Base-by-base conservation (phyloP, 2,797 vertebrate species). In the Urophycis tenuis region DNA sequence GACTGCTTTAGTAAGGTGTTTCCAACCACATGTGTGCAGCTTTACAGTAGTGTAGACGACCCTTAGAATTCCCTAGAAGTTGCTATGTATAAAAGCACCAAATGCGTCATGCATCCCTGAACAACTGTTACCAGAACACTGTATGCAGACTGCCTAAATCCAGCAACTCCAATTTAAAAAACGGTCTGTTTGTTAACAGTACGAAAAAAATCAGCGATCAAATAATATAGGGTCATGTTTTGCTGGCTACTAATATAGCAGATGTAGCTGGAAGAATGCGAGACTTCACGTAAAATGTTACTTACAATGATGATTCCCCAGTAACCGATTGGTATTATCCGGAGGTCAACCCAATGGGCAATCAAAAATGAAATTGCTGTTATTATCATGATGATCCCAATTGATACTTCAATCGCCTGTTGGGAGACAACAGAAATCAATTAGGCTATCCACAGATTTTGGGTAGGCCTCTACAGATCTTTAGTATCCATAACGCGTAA, bases 251-350 rank as follows among this genome's bases (percentile, higher is more conserved):
- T 53, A 53, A 22, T 41, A 8, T 5, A 25, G n/a, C 49, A 22
- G 7, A 19, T 60, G 7, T 22, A 9, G 49, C 22, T n/a, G 60
- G 11, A 29, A 25, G 9, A 64, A 64, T 71, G 12, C 69, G 69
- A 33, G 60, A 64, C 25, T 64, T 64, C 60, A 29, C 60, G n/a
- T 64, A 11, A 64, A 64, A 53, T 25, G 12, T 71, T 71, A 71
- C 69, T 72, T 72, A 72, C 71, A 36, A 72, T 11, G 34, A 72
- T 12, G 34, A 72, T 35, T 36, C 71, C 71, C 71, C 71, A 72
- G 71, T 36, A 72, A 11, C n/a, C 0, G 17, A 12, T 25, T 35
- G 33, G 9, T 36, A 5, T 22, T 33, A 72, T 11, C 22, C 0
- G 19, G 12, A 36, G 8, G 10, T 22, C 32, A 19, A 35, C 3